Evolutionary conservation across 2,888 invertebrate species (phyloP), one percentile per base, ranked within the genome.

Genomic region (Cosmia pyralina): DNA sequence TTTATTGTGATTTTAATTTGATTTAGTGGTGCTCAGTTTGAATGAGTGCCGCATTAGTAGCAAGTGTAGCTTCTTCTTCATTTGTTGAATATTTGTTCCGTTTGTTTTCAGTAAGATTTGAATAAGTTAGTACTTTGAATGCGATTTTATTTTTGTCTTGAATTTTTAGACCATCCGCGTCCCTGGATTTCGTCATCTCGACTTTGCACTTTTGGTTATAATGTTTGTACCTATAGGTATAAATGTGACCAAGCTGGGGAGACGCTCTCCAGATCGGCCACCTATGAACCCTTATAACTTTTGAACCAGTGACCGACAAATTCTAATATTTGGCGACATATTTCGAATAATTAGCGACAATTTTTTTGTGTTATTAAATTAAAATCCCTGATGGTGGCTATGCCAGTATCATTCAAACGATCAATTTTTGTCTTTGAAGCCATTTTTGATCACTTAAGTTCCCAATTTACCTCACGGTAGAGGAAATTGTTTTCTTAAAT

Each of bases 1-100:
- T 86, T 86, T 82, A 86, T 85, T 85, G 76, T 72, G 76, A 77
- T 66, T 84, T 84, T 82, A 86, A 85, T 82, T 85, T 86, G 86
- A 85, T 85, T 80, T 78, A 85, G 71, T 66, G 79, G 72, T 77
- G 76, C 77, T 82, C 74, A 44, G 72, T 63, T 68, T 86, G 74
- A 84, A 81, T 46, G 73, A 84, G 63, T 69, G 63, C 60, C 44
- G 63, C 77, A 77, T 86, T 85, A 75, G 79, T 50, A 66, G 63
- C 86, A 81, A 85, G 59, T 77, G 85, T 75, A 84, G 72, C 75
- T 70, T 66, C 72, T 79, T 76, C 85, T 74, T 76, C 65, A 74
- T 76, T 80, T 71, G 68, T 58, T 69, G 66, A 74, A 72, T 76
- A 79, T 82, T 86, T 77, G 60, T 62, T 53, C 34, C 34, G 19